Conservation (phyloP, 2,797 vertebrate species). For the Tinamus major region DNA sequence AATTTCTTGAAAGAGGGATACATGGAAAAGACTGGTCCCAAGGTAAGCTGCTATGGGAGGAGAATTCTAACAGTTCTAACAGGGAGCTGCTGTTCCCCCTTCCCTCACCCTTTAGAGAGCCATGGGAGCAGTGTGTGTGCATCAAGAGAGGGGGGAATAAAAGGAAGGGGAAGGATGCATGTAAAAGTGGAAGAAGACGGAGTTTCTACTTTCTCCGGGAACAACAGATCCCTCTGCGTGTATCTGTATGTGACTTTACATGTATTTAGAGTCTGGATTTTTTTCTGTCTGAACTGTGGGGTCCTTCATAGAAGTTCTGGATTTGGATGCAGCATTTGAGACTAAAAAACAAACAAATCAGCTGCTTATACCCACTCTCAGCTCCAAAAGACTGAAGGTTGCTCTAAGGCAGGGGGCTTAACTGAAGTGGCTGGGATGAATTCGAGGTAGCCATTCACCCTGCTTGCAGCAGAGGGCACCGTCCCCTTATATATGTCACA, state of each 20-base stretch:
- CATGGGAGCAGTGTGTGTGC: conserved; percentile 22
- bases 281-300: conserved; percentile 29
- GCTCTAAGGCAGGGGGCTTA: not conserved
- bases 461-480: conserved; percentile 60
- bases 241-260: conserved; percentile 29
- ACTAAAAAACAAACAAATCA: not conserved
- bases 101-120: conserved; percentile 31
- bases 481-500: conserved; percentile 1
- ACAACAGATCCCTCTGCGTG: conserved; percentile 28
- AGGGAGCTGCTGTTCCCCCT: conserved; percentile 38
- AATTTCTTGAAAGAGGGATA: conserved; percentile 92
- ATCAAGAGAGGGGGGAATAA: conserved; percentile 59
- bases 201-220: conserved; percentile 58
- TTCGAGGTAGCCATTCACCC: not conserved
- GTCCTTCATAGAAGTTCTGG: not conserved
- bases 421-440: not conserved
- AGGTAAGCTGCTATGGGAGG: conserved; percentile 72
- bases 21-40: conserved; percentile 94
- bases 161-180: conserved; percentile 60
- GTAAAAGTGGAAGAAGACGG: conserved; percentile 54
- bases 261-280: conserved; percentile 44
- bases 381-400: conserved; percentile 2
- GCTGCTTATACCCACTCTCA: not conserved
- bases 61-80: not conserved
- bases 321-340: conserved; percentile 3